These are phyloP conservation scores for Myoxocephalus aenaeus DNA, from an alignment of 2,797 vertebrate species.

Conservation along the genomic window DNA sequence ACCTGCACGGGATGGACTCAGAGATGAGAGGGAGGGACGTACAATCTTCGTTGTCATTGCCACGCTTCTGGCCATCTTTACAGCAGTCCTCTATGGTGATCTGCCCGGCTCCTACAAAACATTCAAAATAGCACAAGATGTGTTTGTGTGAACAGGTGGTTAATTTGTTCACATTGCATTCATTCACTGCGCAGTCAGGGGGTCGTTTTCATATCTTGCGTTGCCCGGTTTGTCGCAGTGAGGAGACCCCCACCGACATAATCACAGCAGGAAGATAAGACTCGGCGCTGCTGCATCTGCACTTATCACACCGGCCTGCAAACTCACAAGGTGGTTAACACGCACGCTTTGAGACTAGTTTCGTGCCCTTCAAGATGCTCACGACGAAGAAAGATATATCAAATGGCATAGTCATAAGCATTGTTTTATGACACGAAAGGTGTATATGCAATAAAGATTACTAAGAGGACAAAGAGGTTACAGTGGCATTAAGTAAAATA, in stretches of 20 bases:
- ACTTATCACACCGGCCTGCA: constrained; percentile 14
- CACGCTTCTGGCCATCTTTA: constrained; percentile 87
- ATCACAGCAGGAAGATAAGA: background rate
- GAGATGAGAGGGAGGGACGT: constrained; percentile 83
- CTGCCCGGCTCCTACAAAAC: constrained; percentile 67
- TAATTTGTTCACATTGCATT: background rate
- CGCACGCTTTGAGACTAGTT: background rate
- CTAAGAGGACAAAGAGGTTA: background rate
- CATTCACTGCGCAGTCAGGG: background rate
- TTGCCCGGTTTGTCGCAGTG: background rate
- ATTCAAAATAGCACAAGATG: background rate
- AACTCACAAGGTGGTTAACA: background rate
- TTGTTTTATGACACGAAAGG: background rate
- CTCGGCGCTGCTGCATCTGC: background rate
- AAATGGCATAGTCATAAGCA: background rate
- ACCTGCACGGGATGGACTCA: constrained; percentile 91
- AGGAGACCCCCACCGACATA: background rate
- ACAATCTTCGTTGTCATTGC: constrained; percentile 85
- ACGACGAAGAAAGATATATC: background rate
- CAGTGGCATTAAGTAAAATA: background rate
- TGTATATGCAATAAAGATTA: background rate
- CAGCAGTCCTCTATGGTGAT: constrained; percentile 90
- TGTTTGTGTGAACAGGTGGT: constrained; percentile 7
- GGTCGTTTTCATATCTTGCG: background rate
- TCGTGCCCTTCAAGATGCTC: background rate